These are phyloP conservation scores for Platycheirus rosarum DNA, from an alignment of 2,888 invertebrate genomes.

Conservation along the genomic window DNA sequence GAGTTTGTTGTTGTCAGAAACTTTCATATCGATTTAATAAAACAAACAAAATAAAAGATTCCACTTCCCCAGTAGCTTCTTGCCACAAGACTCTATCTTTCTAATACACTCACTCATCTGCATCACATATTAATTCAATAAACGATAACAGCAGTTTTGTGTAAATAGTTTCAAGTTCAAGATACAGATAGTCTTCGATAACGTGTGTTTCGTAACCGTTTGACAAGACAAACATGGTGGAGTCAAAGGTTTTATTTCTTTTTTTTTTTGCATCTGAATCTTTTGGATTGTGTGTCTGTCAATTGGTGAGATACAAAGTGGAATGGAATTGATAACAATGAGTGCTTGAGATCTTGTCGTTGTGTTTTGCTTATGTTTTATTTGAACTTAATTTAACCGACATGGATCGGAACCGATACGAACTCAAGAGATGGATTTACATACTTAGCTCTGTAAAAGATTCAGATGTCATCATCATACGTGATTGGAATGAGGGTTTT, in stretches of 20 bases:
- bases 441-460: conserved; percentile 25
- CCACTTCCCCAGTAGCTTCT: conserved; percentile 2
- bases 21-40: conserved; percentile 31
- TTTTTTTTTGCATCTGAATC: background rate
- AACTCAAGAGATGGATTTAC: too few species aligned
- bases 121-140: conserved; percentile 39
- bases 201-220: conserved; percentile 26
- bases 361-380: background rate
- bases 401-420: background rate
- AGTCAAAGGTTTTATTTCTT: background rate
- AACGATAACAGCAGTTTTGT: conserved; percentile 43
- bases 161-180: conserved; percentile 69
- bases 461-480: conserved; percentile 51
- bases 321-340: conserved; percentile 44
- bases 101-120: background rate
- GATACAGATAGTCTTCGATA: conserved; percentile 23
- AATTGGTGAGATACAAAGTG: conserved; percentile 28
- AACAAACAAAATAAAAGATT: conserved; percentile 8
- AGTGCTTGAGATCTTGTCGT: conserved; percentile 3
- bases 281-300: conserved; percentile 3
- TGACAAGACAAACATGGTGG: background rate
- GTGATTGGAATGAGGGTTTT: conserved; percentile 57
- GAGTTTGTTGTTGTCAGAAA: conserved; percentile 4
- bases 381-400: conserved; percentile 17
- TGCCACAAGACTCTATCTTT: too few species aligned